Base-by-base conservation (phyloP, 2,797 vertebrate species). In the Gila robusta region DNA sequence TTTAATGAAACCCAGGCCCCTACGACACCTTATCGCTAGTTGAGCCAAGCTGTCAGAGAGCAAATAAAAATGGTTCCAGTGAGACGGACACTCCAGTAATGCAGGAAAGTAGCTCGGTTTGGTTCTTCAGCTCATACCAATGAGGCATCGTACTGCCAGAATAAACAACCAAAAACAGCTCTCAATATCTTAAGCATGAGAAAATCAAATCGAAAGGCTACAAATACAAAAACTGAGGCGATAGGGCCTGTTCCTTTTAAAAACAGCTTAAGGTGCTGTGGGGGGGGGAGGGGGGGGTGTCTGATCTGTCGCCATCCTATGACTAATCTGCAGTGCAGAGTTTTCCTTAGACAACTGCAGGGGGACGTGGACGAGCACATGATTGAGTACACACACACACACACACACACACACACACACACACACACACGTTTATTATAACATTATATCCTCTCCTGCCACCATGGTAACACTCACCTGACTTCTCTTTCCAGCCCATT, bases 391-490 rank as follows among this genome's bases (percentile, higher is more conserved):
- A 70, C 81, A 32, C 12, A 67, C 56, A 35, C 35, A 35, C 35
- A 35, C 35, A n/a, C n/a, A n/a, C n/a, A n/a, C n/a, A n/a, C n/a
- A 35, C 35, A 35, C 35, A 35, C 32, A 32, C 32, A 32, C 32
- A 32, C 32, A 26, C 35, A 70, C 81, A 32, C 12, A 62, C 56
- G n/a, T 47, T 80, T 49, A 82, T 83, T 71, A 87, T 78, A 78
- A 79, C 56, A 88, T 83, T 54, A 71, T 81, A 87, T 90, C 74
- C 83, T 79, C 81, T 81, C 47, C 67, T 44, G 21, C 79, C 88
- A 62, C 86, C 85, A 87, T 87, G 47, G 83, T 76, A 87, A 88
- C 83, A 7, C 77, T 84, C 84, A 86, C 86, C 87, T 81, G 85
- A 86, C 86, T 62, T 71, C 37, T 78, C 59, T 67, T 82, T 79